Conservation (phyloP, 1,140 invertebrate genomes). For the Octopus bimaculoides region DNA sequence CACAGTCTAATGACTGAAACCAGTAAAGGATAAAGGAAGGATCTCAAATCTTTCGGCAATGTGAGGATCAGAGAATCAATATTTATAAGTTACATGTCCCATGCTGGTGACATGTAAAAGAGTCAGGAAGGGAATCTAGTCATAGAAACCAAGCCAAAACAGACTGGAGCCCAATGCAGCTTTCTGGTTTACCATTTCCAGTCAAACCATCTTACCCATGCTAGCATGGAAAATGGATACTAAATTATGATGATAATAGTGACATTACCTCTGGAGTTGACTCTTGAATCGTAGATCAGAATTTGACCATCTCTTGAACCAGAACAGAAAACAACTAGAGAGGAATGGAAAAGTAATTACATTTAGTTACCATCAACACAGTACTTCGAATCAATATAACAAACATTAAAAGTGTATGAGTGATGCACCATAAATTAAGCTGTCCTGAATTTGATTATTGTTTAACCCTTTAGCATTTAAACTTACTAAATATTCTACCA, state of each 20-base stretch:
- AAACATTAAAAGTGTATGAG: no score
- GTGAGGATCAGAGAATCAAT: not conserved
- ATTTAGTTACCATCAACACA: no score
- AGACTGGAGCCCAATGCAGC: not conserved
- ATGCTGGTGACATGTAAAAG: not conserved
- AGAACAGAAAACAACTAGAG: constrained; percentile 74
- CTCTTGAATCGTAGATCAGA: constrained; percentile 75
- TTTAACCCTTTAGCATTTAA: no score
- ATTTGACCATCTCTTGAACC: constrained; percentile 81
- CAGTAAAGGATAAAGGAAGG: no score
- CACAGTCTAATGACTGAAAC: no score
- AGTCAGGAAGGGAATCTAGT: not conserved
- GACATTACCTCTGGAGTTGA: constrained; percentile 49
- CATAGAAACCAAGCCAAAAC: not conserved
- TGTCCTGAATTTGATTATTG: no score
- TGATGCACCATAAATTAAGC: no score
- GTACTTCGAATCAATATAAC: no score
- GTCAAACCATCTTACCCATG: not conserved
- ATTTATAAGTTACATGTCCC: not conserved
- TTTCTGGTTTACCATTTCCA: not conserved
- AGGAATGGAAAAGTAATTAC: constrained; percentile 10
- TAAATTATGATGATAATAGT: not conserved
- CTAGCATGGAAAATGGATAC: not conserved
- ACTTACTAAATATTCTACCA: no score
- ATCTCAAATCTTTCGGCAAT: no score